Conservation (phyloP, 2,888 invertebrate genomes). For the Eupelmus urozonus region DNA sequence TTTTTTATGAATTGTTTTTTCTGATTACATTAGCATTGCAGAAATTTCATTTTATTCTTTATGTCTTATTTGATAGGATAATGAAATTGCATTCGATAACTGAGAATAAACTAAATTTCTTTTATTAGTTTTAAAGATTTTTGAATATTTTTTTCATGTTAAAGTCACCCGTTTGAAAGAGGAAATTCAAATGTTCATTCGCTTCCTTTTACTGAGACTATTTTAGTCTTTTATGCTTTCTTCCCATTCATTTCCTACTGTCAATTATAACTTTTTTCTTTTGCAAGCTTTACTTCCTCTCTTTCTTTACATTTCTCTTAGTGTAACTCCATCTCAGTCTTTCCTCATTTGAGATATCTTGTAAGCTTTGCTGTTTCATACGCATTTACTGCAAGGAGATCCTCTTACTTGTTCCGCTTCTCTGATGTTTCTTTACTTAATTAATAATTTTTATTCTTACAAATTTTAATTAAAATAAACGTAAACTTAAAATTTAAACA, state of each 20-base stretch:
- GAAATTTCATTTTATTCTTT: too few relatives aligned
- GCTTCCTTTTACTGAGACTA: slow-evolving; percentile 26
- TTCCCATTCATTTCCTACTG: slow-evolving; percentile 10
- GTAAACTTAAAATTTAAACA: too few relatives aligned
- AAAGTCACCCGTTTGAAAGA: slow-evolving; percentile 31
- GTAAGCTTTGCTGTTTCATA: slow-evolving; percentile 8
- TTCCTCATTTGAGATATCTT: slow-evolving; percentile 3
- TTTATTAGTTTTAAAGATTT: slow-evolving; percentile 11
- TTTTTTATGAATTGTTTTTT: too few relatives aligned
- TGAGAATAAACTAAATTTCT: slow-evolving; percentile 28
- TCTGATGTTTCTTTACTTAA: not conserved
- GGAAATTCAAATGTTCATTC: slow-evolving; percentile 11
- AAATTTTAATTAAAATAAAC: too few relatives aligned
- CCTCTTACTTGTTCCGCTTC: not conserved
- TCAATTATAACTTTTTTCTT: not conserved
- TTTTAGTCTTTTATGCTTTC: slow-evolving; percentile 37
- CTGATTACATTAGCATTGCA: too few relatives aligned
- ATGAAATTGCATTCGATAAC: slow-evolving; percentile 8
- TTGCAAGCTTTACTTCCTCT: not conserved
- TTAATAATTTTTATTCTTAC: not conserved
- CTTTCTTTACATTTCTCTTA: slow-evolving; percentile 23
- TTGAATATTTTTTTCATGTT: slow-evolving; percentile 10
- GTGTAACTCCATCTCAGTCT: slow-evolving; percentile 6
- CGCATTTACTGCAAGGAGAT: not conserved
- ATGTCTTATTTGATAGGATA: too few relatives aligned